Conservation (phyloP, 2,888 invertebrate genomes). For the Drosophila neotestacea region DNA sequence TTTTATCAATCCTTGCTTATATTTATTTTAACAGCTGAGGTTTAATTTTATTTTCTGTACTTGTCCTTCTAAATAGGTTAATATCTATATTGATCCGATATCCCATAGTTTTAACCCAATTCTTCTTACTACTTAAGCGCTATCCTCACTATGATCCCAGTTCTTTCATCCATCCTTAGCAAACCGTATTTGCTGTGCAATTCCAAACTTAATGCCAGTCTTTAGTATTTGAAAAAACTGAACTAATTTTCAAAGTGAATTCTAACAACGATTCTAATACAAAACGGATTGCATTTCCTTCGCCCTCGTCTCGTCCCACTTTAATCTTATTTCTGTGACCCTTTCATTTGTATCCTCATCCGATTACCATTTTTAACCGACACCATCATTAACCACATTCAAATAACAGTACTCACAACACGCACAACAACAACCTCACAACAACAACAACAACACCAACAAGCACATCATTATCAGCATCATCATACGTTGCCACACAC, state of each 20-base stretch:
- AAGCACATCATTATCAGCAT: constrained; percentile 46
- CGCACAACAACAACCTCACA: constrained; percentile 37
- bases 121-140: neutral
- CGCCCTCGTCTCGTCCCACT: constrained; percentile 15
- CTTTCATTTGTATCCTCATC: constrained; percentile 32
- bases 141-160: neutral
- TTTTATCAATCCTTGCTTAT: too few relatives aligned
- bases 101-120: neutral
- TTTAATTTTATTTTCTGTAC: too few relatives aligned
- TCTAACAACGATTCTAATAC: constrained; percentile 42
- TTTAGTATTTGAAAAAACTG: neutral
- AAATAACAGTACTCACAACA: constrained; percentile 55
- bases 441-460: constrained; percentile 39
- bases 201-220: neutral
- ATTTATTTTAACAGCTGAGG: too few relatives aligned
- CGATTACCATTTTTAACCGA: constrained; percentile 38
- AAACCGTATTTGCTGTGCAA: neutral
- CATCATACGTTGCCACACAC: constrained; percentile 66
- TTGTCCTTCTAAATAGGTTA: too few relatives aligned
- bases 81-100: neutral
- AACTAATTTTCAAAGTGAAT: constrained; percentile 42
- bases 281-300: constrained; percentile 53
- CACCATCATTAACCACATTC: constrained; percentile 47
- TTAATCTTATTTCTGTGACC: constrained; percentile 4
- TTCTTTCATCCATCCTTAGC: constrained; percentile 3